A percentile compares a stretch with the other conserved stretches of the same genome.
Conservation (phyloP, 64 coral and sea anemone genomes). For the Actinia tenebrosa region DNA sequence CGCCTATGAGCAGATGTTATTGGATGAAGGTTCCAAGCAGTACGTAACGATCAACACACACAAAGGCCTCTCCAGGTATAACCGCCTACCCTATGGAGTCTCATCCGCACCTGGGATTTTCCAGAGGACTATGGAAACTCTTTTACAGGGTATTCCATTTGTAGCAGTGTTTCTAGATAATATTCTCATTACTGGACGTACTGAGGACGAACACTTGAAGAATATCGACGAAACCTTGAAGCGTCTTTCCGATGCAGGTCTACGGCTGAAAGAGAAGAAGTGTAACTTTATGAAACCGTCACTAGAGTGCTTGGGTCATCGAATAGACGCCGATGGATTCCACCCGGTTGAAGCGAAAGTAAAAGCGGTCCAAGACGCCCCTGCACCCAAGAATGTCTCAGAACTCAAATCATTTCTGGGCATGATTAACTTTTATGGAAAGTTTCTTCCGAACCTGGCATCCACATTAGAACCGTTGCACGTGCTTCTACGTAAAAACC, state of each 20-base stretch:
- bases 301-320: slow-evolving; percentile 12
- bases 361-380: not conserved
- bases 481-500: too few species aligned
- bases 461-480: too few species aligned
- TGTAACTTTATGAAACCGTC: slow-evolving; percentile 43
- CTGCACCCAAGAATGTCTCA: slow-evolving; percentile 2
- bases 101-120: slow-evolving; percentile 8
- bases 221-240: too few species aligned
- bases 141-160: slow-evolving; percentile 10
- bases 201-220: too few species aligned
- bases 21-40: slow-evolving; percentile 28
- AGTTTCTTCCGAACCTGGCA: not conserved
- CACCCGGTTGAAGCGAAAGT: not conserved
- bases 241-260: too few species aligned
- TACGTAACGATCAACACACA: slow-evolving; percentile 29
- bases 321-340: slow-evolving; percentile 11
- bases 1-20: not conserved
- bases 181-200: slow-evolving; percentile 37
- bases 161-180: slow-evolving; percentile 30
- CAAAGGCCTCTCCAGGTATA: slow-evolving; percentile 8
- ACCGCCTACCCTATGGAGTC: slow-evolving; percentile 1
- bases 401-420: slow-evolving; percentile 6
- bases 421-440: slow-evolving; percentile 27
- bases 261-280: too few species aligned
- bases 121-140: not conserved